These are phyloP conservation scores for Sepiola atlantica DNA, from an alignment of 2,888 invertebrate species.

Conservation along the genomic window DNA sequence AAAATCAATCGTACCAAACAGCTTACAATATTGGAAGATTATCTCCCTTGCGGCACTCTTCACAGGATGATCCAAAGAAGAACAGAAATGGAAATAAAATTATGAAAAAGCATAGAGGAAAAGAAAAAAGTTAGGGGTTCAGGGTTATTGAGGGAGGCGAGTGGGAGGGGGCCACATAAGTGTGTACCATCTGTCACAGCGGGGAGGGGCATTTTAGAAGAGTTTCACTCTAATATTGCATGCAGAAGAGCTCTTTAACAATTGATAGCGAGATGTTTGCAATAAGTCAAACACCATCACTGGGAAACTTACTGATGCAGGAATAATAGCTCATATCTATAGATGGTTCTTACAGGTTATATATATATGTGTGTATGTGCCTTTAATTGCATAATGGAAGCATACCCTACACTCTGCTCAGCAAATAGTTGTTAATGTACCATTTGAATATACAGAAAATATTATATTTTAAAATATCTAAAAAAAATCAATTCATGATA, in stretches of 20 bases:
- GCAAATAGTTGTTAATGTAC: not conserved
- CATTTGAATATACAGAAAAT: not conserved
- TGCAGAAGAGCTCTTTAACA: not conserved
- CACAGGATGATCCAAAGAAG: not conserved
- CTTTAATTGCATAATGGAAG: not conserved
- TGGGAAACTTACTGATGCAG: not conserved
- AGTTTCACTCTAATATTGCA: conserved; percentile 19
- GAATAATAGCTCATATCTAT: not conserved
- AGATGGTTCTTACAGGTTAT: not conserved
- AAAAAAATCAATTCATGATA: not conserved
- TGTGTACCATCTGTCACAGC: conserved; percentile 11
- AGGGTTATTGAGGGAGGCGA: not conserved
- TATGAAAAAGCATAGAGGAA: not conserved
- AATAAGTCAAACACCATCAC: not conserved
- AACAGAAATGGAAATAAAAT: not conserved
- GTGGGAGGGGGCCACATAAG: not conserved
- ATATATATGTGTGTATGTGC: not conserved
- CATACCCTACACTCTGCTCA: not conserved
- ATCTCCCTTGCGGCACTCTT: not conserved
- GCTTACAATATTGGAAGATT: conserved; percentile 32
- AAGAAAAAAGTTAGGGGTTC: not conserved
- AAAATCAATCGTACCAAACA: conserved; percentile 32
- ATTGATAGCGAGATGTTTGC: not conserved
- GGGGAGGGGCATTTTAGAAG: not conserved
- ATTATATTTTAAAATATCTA: not conserved